Evolutionary conservation across 2,113 vertebrate genomes (phyloP), one percentile per base, ranked within the genome.

Genomic region (Oreochromis spilurus): DNA sequence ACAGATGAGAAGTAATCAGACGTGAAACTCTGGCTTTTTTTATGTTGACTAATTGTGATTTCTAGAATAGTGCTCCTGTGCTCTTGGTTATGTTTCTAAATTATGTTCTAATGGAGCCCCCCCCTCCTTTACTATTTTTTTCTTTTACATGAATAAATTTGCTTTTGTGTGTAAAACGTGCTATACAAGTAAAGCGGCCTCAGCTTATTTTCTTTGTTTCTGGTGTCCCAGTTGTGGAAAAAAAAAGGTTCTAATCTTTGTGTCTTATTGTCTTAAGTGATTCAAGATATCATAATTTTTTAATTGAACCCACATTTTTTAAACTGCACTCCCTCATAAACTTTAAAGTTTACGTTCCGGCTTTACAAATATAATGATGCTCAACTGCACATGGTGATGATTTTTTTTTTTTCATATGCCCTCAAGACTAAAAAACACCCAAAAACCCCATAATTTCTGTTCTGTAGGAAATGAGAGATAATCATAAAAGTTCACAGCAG

Each of bases 101-200:
- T 0, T 0, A 43, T 43, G 36, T 24, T 70, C 13, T 40, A 38
- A 67, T 38, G 60, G 11, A 24, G 21, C 2, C 11, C 12, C 53
- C 6, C 2, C 26, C 26, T 26, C 2, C 1, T 4, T 16, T 19
- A 50, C 2, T 53, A 6, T 40, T 67, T 24, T 67, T 40, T 70
- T 5, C 3, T 3, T 43, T 70, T 45, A 43, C 2, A 70, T 45
- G 1, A 72, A 1, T 11, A 29, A 48, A 2, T 67, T 67, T 67
- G n/a, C 40, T 29, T 48, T 11, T 72, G 21, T 3, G 21, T 72
- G 8, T 45, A 3, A 70, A 70, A 43, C 5, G 0, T 70, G 38
- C 65, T 10, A 26, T 45, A 26, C 13, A 26, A 43, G n/a, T 16
- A 70, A 72, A 72, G 67, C 9, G 65, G 36, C 36, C 38, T 45